Evolutionary conservation across 2,888 invertebrate genomes (phyloP), one percentile per base, ranked within the genome.

Genomic region (Tipula confusa): DNA sequence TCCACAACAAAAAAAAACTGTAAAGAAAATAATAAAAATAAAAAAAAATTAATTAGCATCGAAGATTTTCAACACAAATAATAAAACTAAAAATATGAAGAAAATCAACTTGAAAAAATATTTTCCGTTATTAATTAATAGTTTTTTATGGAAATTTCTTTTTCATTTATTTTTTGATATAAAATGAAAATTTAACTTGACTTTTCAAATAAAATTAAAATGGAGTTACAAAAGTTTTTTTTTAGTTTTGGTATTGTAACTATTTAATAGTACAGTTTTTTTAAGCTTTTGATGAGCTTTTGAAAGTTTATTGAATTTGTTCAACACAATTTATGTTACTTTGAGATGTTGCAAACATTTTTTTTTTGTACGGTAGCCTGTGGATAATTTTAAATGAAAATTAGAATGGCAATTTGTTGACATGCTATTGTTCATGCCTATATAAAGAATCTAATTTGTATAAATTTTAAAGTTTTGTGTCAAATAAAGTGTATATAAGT

Each of bases 221-320:
- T 43, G 43, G 64, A 64, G 24, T 24, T 43, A 15, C 9, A 43
- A 43, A 43, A 43, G 43, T 43, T 43, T 43, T 15, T 15, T n/a
- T 43, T 43, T 15, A 1, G n/a, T 24, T 1, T 64, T 9, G 9
- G 24, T 9, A 31, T 48, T 48, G 64, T 24, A 64, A 64, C 18
- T 64, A 64, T 64, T 64, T 18, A 64, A 64, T 64, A 64, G 18
- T 64, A 24, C 24, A 64, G 64, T 64, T 64, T 48, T n/a, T n/a
- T 64, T 64, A 64, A 64, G 64, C 64, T 64, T 64, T 64, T 64
- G 64, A 64, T 64, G 64, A 64, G 24, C 64, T 64, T n/a, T 64
- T 64, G 24, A 64, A 64, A 64, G 11, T 64, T 24, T 64, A 64
- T 64, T 64, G 24, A 64, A 9, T 64, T 64, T 64, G 7, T 64